Evolutionary conservation across 2,797 vertebrate species (phyloP), one percentile per base, ranked within the genome.

Genomic region (Chelonia mydas): DNA sequence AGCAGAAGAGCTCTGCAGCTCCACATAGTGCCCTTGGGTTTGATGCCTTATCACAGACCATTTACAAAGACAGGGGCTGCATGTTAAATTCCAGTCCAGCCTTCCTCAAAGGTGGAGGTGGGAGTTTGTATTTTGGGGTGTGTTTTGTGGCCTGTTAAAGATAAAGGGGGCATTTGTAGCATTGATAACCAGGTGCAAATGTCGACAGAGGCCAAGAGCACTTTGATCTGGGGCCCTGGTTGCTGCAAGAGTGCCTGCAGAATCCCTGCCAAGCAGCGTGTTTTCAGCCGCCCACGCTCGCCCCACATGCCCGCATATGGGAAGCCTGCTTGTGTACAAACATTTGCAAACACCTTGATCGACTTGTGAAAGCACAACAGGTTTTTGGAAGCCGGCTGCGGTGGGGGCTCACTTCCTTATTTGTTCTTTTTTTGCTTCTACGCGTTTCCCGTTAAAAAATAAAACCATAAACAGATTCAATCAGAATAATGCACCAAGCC

Each of bases 311-410:
- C 91, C 81, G 49, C 97, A 97, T 94, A 94, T 89, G 97, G 97
- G 96, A 86, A 5, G 86, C 94, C 78, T 21, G 31, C 76, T 87
- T 95, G 94, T 90, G 83, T 76, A 90, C 96, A 98, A 98, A 98
- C 97, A 97, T 93, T 97, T 90, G 93, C 96, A 90, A 87, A 96
- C 97, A 97, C 96, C 96, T 96, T 89, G 88, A 82, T 95, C 8
- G 2, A 17, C 59, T 77, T 45, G 96, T 4, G 87, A 96, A 95
- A 94, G 81, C 8, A 16, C 16, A 10, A 95, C 91, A 45, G 81
- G 89, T 28, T 65, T 96, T 95, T 94, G 97, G 96, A 94, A 87
- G 88, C 37, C 1, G 27, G 33, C 54, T 89, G 94, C n/a, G 59
- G 61, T 50, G 47, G 53, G 31, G 79, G 76, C 51, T 79, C 65